A percentile compares a stretch with the other conserved stretches of the same genome.
These are phyloP conservation scores for Sminthurides bifidus DNA, from an alignment of 1,140 invertebrate species.

Conservation along the genomic window DNA sequence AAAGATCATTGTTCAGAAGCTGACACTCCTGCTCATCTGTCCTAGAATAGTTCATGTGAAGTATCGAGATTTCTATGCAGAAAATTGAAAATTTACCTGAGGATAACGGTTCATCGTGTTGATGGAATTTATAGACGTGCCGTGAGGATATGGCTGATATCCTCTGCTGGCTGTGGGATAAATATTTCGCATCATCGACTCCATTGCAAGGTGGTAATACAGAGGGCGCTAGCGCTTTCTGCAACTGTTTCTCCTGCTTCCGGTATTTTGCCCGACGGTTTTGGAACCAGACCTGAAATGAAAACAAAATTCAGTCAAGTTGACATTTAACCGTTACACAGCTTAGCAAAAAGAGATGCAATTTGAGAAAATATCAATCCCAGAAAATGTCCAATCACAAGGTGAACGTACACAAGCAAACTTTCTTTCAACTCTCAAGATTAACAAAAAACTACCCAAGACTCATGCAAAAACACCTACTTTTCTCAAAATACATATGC, in stretches of 20 bases:
- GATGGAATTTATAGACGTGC: constrained; percentile 60
- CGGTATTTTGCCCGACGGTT: constrained; percentile 94
- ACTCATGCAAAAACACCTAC: too few species aligned
- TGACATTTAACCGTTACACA: background rate
- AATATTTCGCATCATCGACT: constrained; percentile 93
- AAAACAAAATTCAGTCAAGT: background rate
- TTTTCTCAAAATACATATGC: too few species aligned
- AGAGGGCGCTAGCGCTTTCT: constrained; percentile 74
- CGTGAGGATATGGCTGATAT: constrained; percentile 86
- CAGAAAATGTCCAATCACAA: background rate
- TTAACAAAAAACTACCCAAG: too few species aligned
- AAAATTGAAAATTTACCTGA: constrained; percentile 49
- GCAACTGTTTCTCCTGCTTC: constrained; percentile 95
- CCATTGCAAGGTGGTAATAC: constrained; percentile 87
- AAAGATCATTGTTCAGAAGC: too few species aligned
- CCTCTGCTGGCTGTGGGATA: constrained; percentile 75
- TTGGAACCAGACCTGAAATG: constrained; percentile 85
- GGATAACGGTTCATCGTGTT: constrained; percentile 80
- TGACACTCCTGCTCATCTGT: too few species aligned
- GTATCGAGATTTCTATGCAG: too few species aligned
- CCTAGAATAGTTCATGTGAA: too few species aligned
- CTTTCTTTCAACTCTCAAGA: too few species aligned
- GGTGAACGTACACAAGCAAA: background rate
- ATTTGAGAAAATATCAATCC: background rate
- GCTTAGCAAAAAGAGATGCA: background rate